Base-by-base conservation (phyloP, 1,140 invertebrate genomes). In the Halictus rubicundus region DNA sequence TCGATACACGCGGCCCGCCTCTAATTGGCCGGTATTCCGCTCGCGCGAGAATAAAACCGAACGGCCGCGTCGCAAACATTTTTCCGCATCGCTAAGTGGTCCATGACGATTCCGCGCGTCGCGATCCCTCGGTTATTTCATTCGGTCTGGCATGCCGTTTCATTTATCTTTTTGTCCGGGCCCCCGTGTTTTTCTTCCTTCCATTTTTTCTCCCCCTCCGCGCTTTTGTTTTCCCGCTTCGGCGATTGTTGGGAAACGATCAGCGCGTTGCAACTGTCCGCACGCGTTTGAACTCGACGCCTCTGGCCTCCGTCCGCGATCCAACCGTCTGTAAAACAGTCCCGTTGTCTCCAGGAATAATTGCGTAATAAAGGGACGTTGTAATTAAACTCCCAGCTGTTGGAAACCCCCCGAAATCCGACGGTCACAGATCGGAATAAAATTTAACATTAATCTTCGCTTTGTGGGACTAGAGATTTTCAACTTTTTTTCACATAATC, bases 51-150 rank as follows among this genome's bases (percentile, higher is more conserved):
- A 68, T 14, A 42, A 54, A 73, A 59, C 25, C 25, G 39, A 64
- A 54, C 25, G 32, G 46, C 59, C 57, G 52, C 65, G 69, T 32
- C 46, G 70, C 83, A 80, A 81, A 82, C 68, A 83, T 87, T 88
- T 88, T 88, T 88, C 71, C 81, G 83, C 78, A 82, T 70, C 74
- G 78, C 70, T 85, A 78, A 79, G 84, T 70, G 61, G 80, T 82
- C 52, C 79, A 79, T 79, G 81, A 84, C 75, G 61, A 52, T 70
- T 83, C 54, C 60, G 1, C 39, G 70, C 2, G 39, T 46, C 60
- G 25, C 83, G 76, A 85, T 75, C 71, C 64, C 74, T 57, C 74
- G 65, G 49, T 65, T 77, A 73, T 70, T 79, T 64, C 54, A 69
- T 59, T 76, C 74, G 14, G 25, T 16, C n/a, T 8, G 27, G 16